Evolutionary conservation across 2,888 invertebrate species (phyloP), one percentile per base, ranked within the genome.

Genomic region (Catocala sponsa): DNA sequence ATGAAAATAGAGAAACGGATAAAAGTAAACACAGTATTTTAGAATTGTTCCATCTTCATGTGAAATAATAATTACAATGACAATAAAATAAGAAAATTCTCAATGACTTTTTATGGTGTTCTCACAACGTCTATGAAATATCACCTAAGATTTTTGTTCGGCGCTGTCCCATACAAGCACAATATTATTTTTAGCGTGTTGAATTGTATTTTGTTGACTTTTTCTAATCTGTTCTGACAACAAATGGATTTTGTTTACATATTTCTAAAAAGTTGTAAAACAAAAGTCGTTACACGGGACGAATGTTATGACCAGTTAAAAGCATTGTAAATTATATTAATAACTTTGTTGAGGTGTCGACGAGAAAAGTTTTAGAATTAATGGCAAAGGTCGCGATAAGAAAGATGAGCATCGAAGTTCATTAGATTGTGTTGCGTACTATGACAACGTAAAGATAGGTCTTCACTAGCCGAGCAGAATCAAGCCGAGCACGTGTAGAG

Each of bases 271-370:
- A 49, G 49, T 35, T 11, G 42, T 56, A 53, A 49, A 69, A 70
- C 68, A 71, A 76, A 76, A 72, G 72, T 73, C 63, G 59, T 79
- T 78, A 72, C 56, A 64, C 25, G 55, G 68, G 65, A 71, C 74
- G 70, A 79, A 75, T 77, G 68, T 78, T 70, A 73, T 80, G 71
- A 68, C 71, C 78, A 75, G 73, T 76, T 74, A 77, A 72, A 67
- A 74, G 73, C 63, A 57, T 68, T 74, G 67, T 79, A 65, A 71
- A 77, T 81, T 72, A 72, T 70, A 71, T 74, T 76, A 74, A 77
- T 79, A 78, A 74, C 68, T 74, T 65, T 68, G 74, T 67, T 65
- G 65, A 70, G 68, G 67, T 69, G 62, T 57, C 57, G 58, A 70
- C 61, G 64, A 64, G 66, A 68, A 65, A 74, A 72, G 65, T 75